These are phyloP conservation scores for Lepidurus packardi DNA, from an alignment of 1,140 invertebrate species.

Conservation along the genomic window DNA sequence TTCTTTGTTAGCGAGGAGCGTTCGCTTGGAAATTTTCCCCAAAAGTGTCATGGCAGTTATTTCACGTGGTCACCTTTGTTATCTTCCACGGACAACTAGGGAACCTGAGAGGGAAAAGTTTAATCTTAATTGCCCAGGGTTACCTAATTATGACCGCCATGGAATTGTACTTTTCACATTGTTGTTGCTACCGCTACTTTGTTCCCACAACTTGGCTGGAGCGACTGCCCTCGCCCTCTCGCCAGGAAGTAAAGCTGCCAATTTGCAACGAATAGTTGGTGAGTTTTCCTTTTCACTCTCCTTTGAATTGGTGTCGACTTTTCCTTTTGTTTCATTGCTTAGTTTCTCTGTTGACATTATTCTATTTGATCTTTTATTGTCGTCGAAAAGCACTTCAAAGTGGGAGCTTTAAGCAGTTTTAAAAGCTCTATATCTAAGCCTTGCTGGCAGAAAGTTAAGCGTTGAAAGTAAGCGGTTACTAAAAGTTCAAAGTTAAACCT, in stretches of 20 bases:
- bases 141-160: background rate
- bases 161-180: background rate
- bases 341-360: background rate
- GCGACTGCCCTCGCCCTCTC: background rate
- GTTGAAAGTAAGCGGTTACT: too few species aligned
- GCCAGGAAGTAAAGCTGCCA: background rate
- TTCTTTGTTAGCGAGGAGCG: background rate
- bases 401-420: too few species aligned
- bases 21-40: background rate
- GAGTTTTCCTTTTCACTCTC: background rate
- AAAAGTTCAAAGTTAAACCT: too few species aligned
- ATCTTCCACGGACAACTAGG: background rate
- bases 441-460: too few species aligned
- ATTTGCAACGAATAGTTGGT: slow-evolving; percentile 8
- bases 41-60: background rate
- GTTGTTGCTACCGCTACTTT: background rate
- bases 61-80: background rate
- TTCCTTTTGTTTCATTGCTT: background rate
- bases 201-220: background rate
- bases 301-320: background rate
- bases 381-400: too few species aligned
- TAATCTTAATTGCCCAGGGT: background rate
- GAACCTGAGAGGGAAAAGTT: background rate
- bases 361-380: too few species aligned
- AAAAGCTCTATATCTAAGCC: too few species aligned